These are phyloP conservation scores for Labeo calbasu DNA, from an alignment of 2,797 vertebrate genomes.

Conservation along the genomic window DNA sequence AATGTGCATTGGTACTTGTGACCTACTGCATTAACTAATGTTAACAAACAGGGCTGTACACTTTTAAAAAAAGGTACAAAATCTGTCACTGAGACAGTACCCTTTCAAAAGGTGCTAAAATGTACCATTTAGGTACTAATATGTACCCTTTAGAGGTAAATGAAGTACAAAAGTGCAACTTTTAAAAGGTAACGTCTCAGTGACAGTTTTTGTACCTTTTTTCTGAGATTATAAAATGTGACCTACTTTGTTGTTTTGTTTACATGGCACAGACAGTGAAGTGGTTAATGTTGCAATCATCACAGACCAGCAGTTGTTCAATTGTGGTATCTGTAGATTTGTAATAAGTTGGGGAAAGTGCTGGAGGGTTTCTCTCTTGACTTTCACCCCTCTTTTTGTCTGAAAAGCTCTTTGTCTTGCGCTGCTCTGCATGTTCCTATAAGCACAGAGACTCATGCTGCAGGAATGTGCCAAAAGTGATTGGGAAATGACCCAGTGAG, in stretches of 20 bases:
- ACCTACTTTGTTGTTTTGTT: neutral
- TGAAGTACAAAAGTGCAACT: neutral
- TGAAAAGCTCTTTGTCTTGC: constrained; percentile 53
- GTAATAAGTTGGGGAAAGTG: neutral
- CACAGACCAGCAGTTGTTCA: constrained; percentile 8
- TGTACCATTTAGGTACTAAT: neutral
- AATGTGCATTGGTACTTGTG: neutral
- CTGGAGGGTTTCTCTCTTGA: neutral
- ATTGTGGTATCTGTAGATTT: neutral
- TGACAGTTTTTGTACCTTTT: neutral
- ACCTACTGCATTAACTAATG: neutral
- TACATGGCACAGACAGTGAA: neutral
- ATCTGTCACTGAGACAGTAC: neutral
- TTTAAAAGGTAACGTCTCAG: neutral
- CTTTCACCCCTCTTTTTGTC: constrained; percentile 19
- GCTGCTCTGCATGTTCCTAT: constrained; percentile 47
- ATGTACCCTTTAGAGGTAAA: neutral
- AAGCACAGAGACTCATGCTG: constrained; percentile 42
- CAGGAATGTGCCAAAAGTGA: constrained; percentile 45
- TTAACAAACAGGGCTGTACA: neutral
- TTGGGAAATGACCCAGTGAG: constrained; percentile 26
- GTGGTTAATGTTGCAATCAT: neutral
- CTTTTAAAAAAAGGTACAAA: neutral
- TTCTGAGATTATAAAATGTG: neutral
- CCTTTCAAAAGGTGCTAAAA: neutral